These are phyloP conservation scores for Drosophila peninsularis DNA, from an alignment of 2,888 invertebrate species.

Conservation along the genomic window DNA sequence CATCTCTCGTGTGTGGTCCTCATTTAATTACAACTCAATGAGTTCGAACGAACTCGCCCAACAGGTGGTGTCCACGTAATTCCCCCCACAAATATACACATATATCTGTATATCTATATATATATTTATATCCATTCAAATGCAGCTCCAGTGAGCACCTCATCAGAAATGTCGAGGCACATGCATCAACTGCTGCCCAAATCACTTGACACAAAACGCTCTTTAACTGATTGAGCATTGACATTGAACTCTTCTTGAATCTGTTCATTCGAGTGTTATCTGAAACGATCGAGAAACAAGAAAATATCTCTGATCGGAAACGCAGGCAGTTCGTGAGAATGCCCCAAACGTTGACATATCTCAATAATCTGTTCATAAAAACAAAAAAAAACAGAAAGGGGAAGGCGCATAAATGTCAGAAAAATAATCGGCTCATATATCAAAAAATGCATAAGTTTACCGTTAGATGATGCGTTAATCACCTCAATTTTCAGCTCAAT, in stretches of 20 bases:
- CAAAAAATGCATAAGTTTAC: conserved; percentile 67
- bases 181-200: conserved; percentile 54
- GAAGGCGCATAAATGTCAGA: conserved; percentile 36
- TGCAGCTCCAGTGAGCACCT: conserved; percentile 11
- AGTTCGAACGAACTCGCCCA: conserved; percentile 70
- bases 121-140: background rate
- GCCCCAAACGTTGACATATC: conserved; percentile 45
- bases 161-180: conserved; percentile 13
- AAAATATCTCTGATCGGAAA: conserved; percentile 27
- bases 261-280: conserved; percentile 42
- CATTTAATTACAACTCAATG: conserved; percentile 76
- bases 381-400: background rate
- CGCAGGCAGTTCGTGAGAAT: conserved; percentile 44
- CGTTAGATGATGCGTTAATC: conserved; percentile 72
- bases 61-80: conserved; percentile 61
- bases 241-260: conserved; percentile 64
- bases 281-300: conserved; percentile 23
- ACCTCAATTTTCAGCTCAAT: conserved; percentile 37
- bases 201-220: conserved; percentile 60
- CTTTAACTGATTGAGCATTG: conserved; percentile 66
- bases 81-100: conserved; percentile 12
- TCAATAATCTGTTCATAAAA: conserved; percentile 54
- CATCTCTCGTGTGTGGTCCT: conserved; percentile 62
- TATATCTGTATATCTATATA: background rate
- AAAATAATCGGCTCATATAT: conserved; percentile 58